Evolutionary conservation across 2,888 invertebrate species (phyloP).

Genomic region (Drosophila heteroneura): DNA sequence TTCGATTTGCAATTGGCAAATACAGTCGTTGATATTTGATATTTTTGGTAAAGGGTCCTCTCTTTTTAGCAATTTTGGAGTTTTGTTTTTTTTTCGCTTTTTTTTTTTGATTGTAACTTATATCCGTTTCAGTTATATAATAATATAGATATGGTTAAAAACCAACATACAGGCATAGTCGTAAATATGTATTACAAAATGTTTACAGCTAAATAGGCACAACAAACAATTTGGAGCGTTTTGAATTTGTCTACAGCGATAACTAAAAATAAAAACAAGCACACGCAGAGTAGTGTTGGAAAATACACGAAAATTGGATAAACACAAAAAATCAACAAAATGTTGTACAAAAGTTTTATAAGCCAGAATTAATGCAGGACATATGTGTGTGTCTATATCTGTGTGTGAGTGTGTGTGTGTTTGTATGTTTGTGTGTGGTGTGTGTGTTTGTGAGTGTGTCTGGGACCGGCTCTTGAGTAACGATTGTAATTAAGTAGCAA

Average conservation of each 20-base stretch:
- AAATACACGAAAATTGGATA: conserved; percentile 42
- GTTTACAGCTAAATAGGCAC: conserved; percentile 64
- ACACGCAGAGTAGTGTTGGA: conserved; percentile 63
- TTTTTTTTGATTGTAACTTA: conserved; percentile 44
- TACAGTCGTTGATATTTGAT: conserved; percentile 44
- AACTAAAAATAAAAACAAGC: conserved; percentile 61
- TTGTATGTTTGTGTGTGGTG: neutral
- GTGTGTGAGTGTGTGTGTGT: conserved; percentile 17
- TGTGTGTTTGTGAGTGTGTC: conserved; percentile 15
- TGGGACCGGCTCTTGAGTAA: conserved; percentile 67
- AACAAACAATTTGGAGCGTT: conserved; percentile 62
- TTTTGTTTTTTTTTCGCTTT: conserved; percentile 31
- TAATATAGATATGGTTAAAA: conserved; percentile 38
- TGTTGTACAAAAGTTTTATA: conserved; percentile 40
- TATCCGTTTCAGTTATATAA: conserved; percentile 55
- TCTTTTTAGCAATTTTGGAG: conserved; percentile 61
- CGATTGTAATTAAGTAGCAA: conserved; percentile 79
- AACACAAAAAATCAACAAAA: conserved; percentile 50
- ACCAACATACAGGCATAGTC: conserved; percentile 68
- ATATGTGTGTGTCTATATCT: conserved; percentile 14
- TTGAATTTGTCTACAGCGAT: conserved; percentile 41
- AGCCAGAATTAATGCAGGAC: conserved; percentile 55
- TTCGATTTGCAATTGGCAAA: conserved; percentile 53
- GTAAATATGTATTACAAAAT: conserved; percentile 53
- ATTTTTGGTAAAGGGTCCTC: conserved; percentile 76